phyloP scores from a whole-genome alignment of 1,140 invertebrate species.

The Drosophila melanica region DNA sequence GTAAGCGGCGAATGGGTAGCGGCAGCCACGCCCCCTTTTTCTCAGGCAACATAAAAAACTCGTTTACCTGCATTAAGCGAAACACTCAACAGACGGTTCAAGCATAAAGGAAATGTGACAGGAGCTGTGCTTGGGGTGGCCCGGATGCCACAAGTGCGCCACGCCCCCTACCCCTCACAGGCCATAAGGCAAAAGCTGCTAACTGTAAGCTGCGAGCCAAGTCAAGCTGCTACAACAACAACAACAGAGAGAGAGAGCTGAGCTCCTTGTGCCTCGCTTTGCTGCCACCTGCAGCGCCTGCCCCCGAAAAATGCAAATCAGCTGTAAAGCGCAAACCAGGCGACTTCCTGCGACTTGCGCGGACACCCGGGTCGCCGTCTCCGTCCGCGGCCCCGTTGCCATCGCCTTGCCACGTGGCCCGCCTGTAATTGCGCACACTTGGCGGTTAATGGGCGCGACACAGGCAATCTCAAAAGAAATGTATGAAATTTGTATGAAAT shows the following conservation, averaged over 20 bases:
- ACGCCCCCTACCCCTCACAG: constrained; percentile 39
- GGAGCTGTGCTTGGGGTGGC: constrained; percentile 13
- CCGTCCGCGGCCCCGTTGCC: background rate
- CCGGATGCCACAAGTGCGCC: constrained; percentile 73
- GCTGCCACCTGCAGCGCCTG: constrained; percentile 57
- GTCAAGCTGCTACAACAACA: constrained; percentile 37
- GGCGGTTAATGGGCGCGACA: constrained; percentile 77
- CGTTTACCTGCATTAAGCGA: constrained; percentile 81
- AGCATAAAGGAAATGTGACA: constrained; percentile 80
- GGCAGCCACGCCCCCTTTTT: constrained; percentile 16
- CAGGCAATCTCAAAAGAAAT: constrained; percentile 75
- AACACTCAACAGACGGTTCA: constrained; percentile 74
- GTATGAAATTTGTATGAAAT: constrained; percentile 76
- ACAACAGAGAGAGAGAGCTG: constrained; percentile 11
- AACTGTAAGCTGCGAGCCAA: constrained; percentile 20
- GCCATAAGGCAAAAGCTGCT: constrained; percentile 51
- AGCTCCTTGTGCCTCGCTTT: constrained; percentile 17
- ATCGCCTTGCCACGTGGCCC: constrained; percentile 22
- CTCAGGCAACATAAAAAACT: constrained; percentile 68
- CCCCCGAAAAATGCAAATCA: constrained; percentile 72
- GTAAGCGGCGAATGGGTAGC: constrained; percentile 33
- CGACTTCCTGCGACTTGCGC: constrained; percentile 12
- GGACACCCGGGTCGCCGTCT: background rate
- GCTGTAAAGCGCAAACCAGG: constrained; percentile 57
- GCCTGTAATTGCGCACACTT: constrained; percentile 75